A percentile compares a stretch with the other conserved stretches of the same genome.
phyloP scores from a whole-genome alignment of 2,888 invertebrate genomes.

The Caenorhabditis macrosperma region DNA sequence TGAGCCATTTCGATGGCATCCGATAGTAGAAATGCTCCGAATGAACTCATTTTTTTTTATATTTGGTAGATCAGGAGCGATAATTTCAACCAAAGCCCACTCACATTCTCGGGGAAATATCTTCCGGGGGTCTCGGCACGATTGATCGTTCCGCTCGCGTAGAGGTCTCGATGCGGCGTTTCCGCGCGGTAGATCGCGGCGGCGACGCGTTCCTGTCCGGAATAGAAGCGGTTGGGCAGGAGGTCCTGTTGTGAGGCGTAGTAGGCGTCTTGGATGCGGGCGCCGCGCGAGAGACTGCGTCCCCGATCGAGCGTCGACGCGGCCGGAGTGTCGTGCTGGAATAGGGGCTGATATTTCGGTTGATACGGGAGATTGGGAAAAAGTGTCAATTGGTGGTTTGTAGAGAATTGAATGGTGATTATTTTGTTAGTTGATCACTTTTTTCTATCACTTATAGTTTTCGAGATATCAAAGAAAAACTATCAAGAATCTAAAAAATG shows the following conservation, averaged over 20 bases:
- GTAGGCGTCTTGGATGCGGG: conserved; percentile 56
- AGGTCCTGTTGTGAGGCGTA: conserved; percentile 56
- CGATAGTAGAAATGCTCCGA: too few species aligned
- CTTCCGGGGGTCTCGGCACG: conserved; percentile 66
- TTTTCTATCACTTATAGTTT: not conserved
- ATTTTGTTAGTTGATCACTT: not conserved
- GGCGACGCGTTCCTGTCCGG: conserved; percentile 71
- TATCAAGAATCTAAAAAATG: not conserved
- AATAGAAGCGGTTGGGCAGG: conserved; percentile 46
- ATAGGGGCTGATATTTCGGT: not conserved
- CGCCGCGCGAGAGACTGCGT: conserved; percentile 53
- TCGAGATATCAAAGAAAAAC: not conserved
- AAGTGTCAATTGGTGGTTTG: not conserved
- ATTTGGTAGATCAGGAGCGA: too few species aligned
- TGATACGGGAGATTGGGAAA: not conserved
- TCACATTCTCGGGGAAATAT: conserved; percentile 67
- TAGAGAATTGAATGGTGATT: not conserved
- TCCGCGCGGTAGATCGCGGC: conserved; percentile 72
- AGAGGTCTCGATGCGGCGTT: conserved; percentile 69
- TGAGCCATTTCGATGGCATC: too few species aligned
- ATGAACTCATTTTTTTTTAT: too few species aligned
- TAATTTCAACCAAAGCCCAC: too few species aligned
- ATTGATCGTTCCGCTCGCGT: conserved; percentile 63
- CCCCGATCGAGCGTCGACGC: conserved; percentile 54
- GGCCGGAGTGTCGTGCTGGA: conserved; percentile 26